Conservation (phyloP, 2,113 vertebrate species). For the Naja naja region DNA sequence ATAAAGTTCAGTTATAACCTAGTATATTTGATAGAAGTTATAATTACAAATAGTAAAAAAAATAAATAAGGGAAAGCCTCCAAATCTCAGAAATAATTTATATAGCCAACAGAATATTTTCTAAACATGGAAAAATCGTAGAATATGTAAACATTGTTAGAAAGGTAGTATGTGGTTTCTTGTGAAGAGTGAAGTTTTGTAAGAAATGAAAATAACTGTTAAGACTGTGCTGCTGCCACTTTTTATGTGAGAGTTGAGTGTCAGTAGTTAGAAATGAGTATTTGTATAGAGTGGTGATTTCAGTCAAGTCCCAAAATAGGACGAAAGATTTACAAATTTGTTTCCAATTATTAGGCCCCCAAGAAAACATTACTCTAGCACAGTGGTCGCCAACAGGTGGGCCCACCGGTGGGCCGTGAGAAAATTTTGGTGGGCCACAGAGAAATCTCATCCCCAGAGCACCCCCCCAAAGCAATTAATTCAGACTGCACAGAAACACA, state of each 20-base stretch:
- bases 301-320: background rate
- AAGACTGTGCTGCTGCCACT: background rate
- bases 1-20: background rate
- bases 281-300: background rate
- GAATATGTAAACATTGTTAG: background rate
- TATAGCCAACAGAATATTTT: background rate
- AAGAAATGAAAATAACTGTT: background rate
- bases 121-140: background rate
- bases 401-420: no score
- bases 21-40: background rate
- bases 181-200: background rate
- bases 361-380: background rate
- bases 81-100: background rate
- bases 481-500: no score
- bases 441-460: no score
- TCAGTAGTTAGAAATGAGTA: background rate
- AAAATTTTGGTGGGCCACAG: no score
- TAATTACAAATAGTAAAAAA: background rate
- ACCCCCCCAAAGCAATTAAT: no score
- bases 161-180: background rate
- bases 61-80: background rate
- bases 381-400: no score
- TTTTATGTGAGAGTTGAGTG: background rate
- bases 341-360: background rate
- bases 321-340: background rate